Base-by-base conservation (phyloP, 2,797 vertebrate species). In the Acanthurus tractus region DNA sequence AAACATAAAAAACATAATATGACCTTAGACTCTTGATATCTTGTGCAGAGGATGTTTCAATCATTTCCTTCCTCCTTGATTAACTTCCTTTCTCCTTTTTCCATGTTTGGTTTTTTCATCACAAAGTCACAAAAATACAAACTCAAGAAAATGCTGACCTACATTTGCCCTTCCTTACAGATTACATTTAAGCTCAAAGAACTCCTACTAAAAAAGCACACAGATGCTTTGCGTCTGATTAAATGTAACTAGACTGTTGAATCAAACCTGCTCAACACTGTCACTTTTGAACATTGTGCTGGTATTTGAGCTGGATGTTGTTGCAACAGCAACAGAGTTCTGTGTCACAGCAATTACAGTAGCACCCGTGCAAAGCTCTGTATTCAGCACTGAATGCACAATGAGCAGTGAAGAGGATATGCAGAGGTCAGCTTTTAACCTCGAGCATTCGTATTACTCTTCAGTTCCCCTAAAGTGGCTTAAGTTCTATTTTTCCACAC, bases 61-160 rank as follows among this genome's bases (percentile, higher is more conserved):
- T 83, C 29, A 52, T 73, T 85, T 85, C 76, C 74, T 77, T 83
- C 66, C 55, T 77, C 23, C 48, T 53, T 77, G 22, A 81, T 83
- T 67, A 83, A 79, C 15, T 52, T 66, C 2, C 74, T 4, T 46
- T 71, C 46, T 18, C 46, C 46, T 74, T 58, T 49, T 57, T 11
- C 49, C 5, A 20, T 40, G 29, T 63, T 68, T 64, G 12, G 14
- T 45, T 20, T 62, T 49, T 53, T 63, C 42, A 55, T 22, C 17
- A 62, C 23, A 29, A 29, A 62, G 55, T 38, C 5, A 54, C 29
- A 65, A 58, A 63, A 44, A 22, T 4, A 14, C 12, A 29, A 46
- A 6, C 25, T 65, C 5, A 29, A 46, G 63, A 20, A 45, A 1
- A 52, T 14, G 20, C 22, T 67, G 36, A 63, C 36, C 55, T 49